A percentile compares a stretch with the other conserved stretches of the same genome.
These are phyloP conservation scores for Cassiopea andromeda DNA, from an alignment of 30 jellyfish, hydroid and myxozoan genomes.

Conservation along the genomic window DNA sequence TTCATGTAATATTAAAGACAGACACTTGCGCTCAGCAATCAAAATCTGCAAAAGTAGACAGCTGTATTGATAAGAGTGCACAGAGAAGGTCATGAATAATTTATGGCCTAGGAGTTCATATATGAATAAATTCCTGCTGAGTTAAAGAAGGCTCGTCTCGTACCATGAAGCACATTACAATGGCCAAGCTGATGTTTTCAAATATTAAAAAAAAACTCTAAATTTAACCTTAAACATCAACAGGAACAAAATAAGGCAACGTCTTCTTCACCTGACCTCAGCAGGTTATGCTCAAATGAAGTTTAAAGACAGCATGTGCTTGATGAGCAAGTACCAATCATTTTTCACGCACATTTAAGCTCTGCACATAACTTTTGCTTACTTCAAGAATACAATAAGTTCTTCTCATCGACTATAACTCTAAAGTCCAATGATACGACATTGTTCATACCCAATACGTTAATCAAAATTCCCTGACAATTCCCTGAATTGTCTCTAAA, in stretches of 20 bases:
- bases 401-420: too few relatives aligned
- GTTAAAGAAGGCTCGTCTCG: neutral
- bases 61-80: slow-evolving; percentile 23
- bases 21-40: slow-evolving; percentile 9
- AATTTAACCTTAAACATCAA: neutral
- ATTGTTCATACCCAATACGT: too few relatives aligned
- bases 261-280: too few relatives aligned
- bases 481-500: too few relatives aligned
- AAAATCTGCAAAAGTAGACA: slow-evolving; percentile 13
- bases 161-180: neutral
- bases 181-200: neutral
- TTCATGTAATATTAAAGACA: slow-evolving; percentile 33
- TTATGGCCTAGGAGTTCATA: neutral
- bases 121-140: neutral
- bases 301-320: too few relatives aligned
- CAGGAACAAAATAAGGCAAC: neutral
- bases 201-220: neutral
- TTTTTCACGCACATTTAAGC: too few relatives aligned
- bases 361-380: too few relatives aligned
- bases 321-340: too few relatives aligned
- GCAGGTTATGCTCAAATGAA: too few relatives aligned
- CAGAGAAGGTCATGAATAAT: neutral
- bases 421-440: too few relatives aligned
- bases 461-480: too few relatives aligned
- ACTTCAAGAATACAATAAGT: too few relatives aligned